Conservation (phyloP, 2,888 invertebrate species). For the Theretra japonica region DNA sequence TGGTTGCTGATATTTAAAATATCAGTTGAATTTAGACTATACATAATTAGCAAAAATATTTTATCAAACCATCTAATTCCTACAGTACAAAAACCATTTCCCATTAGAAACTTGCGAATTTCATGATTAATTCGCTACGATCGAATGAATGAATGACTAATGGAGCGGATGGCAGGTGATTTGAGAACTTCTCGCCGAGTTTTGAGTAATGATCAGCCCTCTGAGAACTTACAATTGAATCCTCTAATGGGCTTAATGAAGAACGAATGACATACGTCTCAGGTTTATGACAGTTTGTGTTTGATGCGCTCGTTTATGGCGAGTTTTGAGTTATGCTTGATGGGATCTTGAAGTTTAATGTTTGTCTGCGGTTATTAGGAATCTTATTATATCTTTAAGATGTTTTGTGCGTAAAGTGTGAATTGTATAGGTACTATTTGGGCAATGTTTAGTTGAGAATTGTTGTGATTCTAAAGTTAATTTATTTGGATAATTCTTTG, state of each 20-base stretch:
- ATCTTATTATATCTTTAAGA: no score
- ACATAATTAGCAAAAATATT: background rate
- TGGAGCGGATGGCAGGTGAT: conserved; percentile 48
- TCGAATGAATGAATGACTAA: conserved; percentile 50
- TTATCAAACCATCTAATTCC: background rate
- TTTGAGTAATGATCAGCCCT: conserved; percentile 30
- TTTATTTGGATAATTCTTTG: no score
- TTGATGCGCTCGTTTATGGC: background rate
- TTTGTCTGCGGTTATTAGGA: no score
- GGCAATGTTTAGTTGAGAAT: no score
- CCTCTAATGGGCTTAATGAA: conserved; percentile 33
- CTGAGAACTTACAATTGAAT: conserved; percentile 38
- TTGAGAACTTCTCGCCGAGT: conserved; percentile 42
- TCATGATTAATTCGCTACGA: conserved; percentile 31
- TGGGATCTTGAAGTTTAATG: no score
- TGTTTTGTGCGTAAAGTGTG: no score
- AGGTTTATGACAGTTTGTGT: background rate
- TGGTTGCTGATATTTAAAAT: no score
- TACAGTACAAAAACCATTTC: background rate
- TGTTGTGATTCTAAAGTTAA: no score
- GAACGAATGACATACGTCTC: conserved; percentile 4
- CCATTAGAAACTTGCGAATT: background rate
- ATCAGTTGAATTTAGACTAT: no score
- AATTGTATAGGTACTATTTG: no score
- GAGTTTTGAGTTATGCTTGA: no score